Percentiles rank a stretch among this genome's conserved stretches.
Conservation (phyloP, 2,888 invertebrate species). For the Pseudolycoriella hygida region DNA sequence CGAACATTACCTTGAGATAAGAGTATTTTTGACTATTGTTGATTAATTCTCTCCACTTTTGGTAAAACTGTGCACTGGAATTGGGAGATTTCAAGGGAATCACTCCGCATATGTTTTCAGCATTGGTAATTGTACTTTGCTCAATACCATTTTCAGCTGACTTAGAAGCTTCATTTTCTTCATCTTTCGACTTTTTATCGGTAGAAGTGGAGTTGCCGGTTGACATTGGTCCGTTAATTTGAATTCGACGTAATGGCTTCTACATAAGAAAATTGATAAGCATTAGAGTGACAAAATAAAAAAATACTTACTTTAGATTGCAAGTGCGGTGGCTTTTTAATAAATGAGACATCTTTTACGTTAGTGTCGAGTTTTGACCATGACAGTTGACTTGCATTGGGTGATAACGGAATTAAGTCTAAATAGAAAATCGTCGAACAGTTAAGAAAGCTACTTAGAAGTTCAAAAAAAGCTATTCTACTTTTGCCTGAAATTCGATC, state of each 20-base stretch:
- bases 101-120: too few species aligned
- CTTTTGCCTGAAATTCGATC: too few species aligned
- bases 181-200: conserved; percentile 1
- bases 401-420: not conserved
- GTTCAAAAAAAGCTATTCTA: too few species aligned
- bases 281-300: too few species aligned
- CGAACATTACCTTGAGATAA: too few species aligned
- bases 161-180: conserved; percentile 1
- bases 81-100: too few species aligned
- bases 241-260: not conserved
- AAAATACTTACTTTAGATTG: conserved; percentile 18
- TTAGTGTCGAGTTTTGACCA: conserved; percentile 10
- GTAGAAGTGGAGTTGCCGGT: conserved; percentile 2
- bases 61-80: too few species aligned
- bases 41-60: too few species aligned
- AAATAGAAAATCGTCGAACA: too few species aligned
- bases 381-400: conserved; percentile 5
- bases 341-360: conserved; percentile 18
- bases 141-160: not conserved
- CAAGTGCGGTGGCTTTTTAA: conserved; percentile 21
- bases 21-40: too few species aligned
- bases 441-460: too few species aligned
- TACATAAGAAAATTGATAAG: not conserved
- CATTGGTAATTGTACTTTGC: not conserved
- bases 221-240: not conserved